phyloP scores from a whole-genome alignment of 1,140 invertebrate species.

The Zaprionus vittiger region DNA sequence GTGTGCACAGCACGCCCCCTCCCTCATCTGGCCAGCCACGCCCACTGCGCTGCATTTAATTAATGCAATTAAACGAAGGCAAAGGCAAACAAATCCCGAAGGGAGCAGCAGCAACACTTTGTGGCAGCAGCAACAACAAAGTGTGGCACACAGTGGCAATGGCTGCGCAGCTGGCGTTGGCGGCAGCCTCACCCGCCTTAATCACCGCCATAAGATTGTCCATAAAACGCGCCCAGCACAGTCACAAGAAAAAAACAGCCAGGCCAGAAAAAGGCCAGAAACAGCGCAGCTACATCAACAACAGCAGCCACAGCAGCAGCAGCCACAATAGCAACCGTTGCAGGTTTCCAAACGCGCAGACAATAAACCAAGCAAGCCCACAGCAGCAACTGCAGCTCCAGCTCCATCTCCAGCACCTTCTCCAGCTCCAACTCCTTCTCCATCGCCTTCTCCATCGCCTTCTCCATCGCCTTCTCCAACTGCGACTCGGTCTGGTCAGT shows the following conservation, averaged over 20 bases:
- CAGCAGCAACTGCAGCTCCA: constrained; percentile 22
- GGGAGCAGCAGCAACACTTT: constrained; percentile 3
- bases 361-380: constrained; percentile 36
- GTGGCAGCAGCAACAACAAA: constrained; percentile 35
- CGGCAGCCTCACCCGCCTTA: constrained; percentile 49
- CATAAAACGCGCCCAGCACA: constrained; percentile 50
- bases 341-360: constrained; percentile 49
- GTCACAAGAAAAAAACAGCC: not conserved
- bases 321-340: constrained; percentile 35
- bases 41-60: constrained; percentile 43
- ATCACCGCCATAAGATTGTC: constrained; percentile 57
- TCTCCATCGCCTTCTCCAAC: not conserved
- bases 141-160: constrained; percentile 52
- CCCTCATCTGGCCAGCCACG: not conserved
- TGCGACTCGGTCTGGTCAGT: constrained; percentile 30
- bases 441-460: not conserved
- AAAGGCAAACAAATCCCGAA: constrained; percentile 47
- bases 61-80: constrained; percentile 53
- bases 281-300: not conserved
- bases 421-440: not conserved
- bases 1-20: not conserved
- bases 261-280: constrained; percentile 6
- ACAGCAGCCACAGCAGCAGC: constrained; percentile 10
- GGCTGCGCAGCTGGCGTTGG: constrained; percentile 48
- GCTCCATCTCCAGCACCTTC: not conserved